A percentile compares a stretch with the other conserved stretches of the same genome.
phyloP scores from a whole-genome alignment of 1,140 invertebrate genomes.

The Chionoecetes opilio region DNA sequence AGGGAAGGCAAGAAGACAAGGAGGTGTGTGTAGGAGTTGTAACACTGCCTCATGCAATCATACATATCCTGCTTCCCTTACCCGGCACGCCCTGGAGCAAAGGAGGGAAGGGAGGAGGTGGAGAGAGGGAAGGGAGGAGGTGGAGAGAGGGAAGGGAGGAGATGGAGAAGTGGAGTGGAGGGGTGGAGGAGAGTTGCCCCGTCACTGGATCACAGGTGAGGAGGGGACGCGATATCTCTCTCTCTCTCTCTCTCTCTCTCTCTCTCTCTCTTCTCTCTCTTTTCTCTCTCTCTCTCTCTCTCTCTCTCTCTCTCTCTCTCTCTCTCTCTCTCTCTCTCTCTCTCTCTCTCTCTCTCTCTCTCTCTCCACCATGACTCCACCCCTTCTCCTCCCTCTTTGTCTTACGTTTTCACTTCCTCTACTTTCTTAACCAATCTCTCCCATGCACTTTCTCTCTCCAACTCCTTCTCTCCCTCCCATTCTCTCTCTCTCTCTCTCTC shows the following conservation, averaged over 20 bases:
- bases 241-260: neutral
- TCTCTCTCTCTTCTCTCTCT: neutral
- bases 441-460: no score
- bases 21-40: neutral
- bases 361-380: no score
- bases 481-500: no score
- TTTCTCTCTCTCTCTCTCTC: neutral
- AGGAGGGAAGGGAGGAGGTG: neutral
- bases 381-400: no score
- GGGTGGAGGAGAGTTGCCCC: no score
- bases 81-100: neutral
- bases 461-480: no score
- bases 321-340: neutral
- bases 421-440: no score
- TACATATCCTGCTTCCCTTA: neutral
- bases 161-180: neutral
- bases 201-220: conserved; percentile 11
- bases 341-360: neutral
- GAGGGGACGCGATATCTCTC: neutral
- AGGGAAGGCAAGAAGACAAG: neutral
- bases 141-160: neutral
- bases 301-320: neutral
- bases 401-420: neutral
- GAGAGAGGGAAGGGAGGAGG: neutral
- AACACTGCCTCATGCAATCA: neutral